Conservation (phyloP, 2,113 vertebrate genomes). For the Cavia aperea region DNA sequence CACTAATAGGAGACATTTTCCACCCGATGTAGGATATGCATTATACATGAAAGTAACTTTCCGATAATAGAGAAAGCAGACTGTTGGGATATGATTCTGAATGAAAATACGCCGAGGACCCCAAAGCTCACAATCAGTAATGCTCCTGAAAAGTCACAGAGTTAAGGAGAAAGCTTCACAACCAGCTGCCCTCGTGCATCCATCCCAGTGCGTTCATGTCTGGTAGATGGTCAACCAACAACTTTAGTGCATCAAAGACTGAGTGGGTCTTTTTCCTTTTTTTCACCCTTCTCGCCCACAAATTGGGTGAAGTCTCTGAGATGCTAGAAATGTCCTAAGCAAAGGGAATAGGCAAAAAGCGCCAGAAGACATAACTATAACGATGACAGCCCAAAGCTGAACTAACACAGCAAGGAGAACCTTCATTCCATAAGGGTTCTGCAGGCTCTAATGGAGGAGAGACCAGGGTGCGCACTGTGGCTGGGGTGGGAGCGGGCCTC, state of each 20-base stretch:
- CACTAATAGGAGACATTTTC: background rate
- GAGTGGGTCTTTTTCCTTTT: background rate
- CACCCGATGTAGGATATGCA: background rate
- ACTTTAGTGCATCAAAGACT: slow-evolving; percentile 2
- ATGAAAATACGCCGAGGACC: background rate
- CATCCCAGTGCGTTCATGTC: background rate
- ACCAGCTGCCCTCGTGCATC: background rate
- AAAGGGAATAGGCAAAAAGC: background rate
- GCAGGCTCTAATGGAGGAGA: background rate
- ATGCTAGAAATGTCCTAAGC: background rate
- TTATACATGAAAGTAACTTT: background rate
- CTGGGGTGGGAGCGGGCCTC: background rate
- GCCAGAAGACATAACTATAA: background rate
- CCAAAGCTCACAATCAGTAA: background rate
- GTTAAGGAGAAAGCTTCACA: background rate
- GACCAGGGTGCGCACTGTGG: background rate
- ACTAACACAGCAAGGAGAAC: slow-evolving; percentile 20
- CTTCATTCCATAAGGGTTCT: background rate
- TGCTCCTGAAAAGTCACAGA: background rate
- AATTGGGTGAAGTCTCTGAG: background rate
- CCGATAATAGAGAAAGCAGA: background rate
- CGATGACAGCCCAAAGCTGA: background rate
- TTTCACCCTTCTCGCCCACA: background rate
- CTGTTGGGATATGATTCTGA: background rate
- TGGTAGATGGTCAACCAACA: background rate